phyloP scores from a whole-genome alignment of 1,140 invertebrate species.

The Cydia pomonella region DNA sequence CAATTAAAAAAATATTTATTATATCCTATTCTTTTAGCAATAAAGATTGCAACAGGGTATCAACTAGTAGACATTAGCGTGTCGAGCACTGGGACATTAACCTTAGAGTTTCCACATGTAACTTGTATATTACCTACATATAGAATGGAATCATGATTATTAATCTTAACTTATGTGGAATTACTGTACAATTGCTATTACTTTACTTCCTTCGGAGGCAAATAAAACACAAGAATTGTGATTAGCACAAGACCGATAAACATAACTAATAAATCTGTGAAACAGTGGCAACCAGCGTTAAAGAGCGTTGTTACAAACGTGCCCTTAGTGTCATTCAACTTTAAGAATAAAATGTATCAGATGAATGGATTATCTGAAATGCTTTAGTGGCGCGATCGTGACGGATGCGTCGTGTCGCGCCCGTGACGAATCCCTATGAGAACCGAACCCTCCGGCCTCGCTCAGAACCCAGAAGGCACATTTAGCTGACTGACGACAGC shows the following conservation, averaged over 20 bases:
- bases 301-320: neutral
- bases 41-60: too few relatives aligned
- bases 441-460: slow-evolving; percentile 42
- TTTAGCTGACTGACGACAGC: slow-evolving; percentile 4
- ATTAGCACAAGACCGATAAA: neutral
- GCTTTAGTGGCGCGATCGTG: slow-evolving; percentile 23
- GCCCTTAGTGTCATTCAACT: slow-evolving; percentile 14
- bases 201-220: too few relatives aligned
- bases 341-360: slow-evolving; percentile 2
- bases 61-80: too few relatives aligned
- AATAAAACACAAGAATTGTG: neutral
- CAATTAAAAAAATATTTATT: too few relatives aligned
- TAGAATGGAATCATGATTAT: too few relatives aligned
- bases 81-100: too few relatives aligned
- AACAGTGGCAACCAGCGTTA: neutral
- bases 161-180: too few relatives aligned
- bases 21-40: too few relatives aligned
- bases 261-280: neutral
- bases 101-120: neutral
- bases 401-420: slow-evolving; percentile 28
- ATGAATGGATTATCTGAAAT: slow-evolving; percentile 19
- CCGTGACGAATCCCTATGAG: slow-evolving; percentile 47
- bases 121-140: neutral
- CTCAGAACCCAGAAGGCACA: slow-evolving; percentile 30
- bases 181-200: too few relatives aligned